phyloP scores from a whole-genome alignment of 2,888 invertebrate species.

The Acanthacorydalis orientalis region DNA sequence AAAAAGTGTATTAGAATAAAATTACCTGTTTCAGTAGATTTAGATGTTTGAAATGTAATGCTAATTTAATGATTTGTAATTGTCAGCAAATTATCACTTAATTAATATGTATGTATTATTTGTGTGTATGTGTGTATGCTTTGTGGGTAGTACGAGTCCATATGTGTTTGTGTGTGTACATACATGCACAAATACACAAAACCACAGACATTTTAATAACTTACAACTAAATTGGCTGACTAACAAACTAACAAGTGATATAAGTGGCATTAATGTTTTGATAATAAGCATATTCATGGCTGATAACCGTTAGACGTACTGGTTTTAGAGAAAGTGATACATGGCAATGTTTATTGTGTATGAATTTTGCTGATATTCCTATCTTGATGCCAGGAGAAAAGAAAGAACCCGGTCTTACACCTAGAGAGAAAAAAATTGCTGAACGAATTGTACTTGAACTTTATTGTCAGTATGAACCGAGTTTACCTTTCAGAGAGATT shows the following conservation, averaged over 20 bases:
- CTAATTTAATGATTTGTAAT: no score
- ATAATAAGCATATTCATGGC: neutral
- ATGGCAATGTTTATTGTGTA: slow-evolving; percentile 85
- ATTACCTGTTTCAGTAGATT: no score
- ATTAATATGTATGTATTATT: no score
- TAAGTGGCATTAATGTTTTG: neutral
- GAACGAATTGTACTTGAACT: slow-evolving; percentile 78
- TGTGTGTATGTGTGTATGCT: no score
- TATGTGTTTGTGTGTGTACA: no score
- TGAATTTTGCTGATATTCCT: slow-evolving; percentile 54
- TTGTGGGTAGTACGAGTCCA: no score
- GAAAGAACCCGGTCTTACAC: slow-evolving; percentile 30
- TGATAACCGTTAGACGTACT: slow-evolving; percentile 3
- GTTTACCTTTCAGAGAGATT: slow-evolving; percentile 74
- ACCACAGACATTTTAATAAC: neutral
- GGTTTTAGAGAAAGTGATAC: slow-evolving; percentile 59
- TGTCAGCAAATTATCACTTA: no score
- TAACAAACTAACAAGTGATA: neutral
- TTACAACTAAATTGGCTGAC: no score
- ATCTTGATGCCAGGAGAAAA: slow-evolving; percentile 30
- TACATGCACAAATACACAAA: no score
- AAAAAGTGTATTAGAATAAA: neutral
- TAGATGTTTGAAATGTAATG: no score
- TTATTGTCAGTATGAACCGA: slow-evolving; percentile 81
- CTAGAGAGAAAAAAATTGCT: slow-evolving; percentile 49